phyloP scores from a whole-genome alignment of 2,797 vertebrate species.

The Tauraco hartlaubi region DNA sequence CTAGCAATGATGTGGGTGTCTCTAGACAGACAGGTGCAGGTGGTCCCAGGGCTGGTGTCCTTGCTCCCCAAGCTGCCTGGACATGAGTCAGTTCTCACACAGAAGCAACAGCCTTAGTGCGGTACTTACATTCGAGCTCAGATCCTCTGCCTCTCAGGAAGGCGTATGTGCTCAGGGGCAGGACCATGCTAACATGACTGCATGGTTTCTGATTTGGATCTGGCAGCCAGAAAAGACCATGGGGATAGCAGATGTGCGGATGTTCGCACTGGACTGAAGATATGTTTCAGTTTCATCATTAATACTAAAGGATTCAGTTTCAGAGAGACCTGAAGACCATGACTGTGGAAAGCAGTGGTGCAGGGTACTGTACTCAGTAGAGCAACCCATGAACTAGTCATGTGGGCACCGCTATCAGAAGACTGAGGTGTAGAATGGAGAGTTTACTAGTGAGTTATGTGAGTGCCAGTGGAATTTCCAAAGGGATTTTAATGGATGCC shows the following conservation, averaged over 20 bases:
- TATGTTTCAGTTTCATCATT: background rate
- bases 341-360: background rate
- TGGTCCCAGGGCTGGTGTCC: background rate
- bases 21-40: background rate
- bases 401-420: background rate
- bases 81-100: background rate
- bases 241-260: constrained; percentile 10
- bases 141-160: background rate
- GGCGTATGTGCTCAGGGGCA: background rate
- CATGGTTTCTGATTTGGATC: background rate
- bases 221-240: background rate
- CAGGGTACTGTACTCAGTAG: background rate
- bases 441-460: background rate
- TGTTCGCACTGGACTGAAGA: constrained; percentile 1
- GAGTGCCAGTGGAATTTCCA: background rate
- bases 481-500: background rate
- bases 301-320: background rate
- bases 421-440: background rate
- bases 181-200: background rate
- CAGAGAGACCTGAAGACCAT: background rate
- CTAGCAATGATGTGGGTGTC: background rate
- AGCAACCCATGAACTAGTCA: background rate
- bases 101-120: background rate
- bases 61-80: background rate
- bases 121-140: background rate